Evolutionary conservation across 2,888 invertebrate species (phyloP).

Genomic region (Orchesellides sinensis): DNA sequence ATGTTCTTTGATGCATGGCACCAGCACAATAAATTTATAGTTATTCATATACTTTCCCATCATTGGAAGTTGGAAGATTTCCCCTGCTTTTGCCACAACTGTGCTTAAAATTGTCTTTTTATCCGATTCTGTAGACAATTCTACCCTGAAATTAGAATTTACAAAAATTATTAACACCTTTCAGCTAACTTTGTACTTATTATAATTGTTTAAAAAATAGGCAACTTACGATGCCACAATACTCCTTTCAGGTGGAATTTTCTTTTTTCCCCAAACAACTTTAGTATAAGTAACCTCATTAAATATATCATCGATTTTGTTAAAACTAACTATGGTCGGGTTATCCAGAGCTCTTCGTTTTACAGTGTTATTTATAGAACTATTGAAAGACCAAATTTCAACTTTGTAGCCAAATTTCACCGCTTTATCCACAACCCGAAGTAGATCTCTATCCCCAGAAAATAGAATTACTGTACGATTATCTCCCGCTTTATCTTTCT

Average conservation of each 20-base stretch:
- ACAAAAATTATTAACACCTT: background rate
- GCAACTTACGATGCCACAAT: constrained; percentile 47
- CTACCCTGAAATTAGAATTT: too few relatives aligned
- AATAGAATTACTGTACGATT: constrained; percentile 63
- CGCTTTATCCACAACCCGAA: constrained; percentile 65
- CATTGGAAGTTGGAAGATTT: constrained; percentile 47
- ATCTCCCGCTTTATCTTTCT: constrained; percentile 29
- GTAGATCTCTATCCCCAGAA: constrained; percentile 68
- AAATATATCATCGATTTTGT: constrained; percentile 60
- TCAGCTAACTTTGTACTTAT: background rate
- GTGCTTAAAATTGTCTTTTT: constrained; percentile 13
- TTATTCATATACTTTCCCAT: constrained; percentile 57
- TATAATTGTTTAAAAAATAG: background rate
- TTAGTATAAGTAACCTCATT: constrained; percentile 60
- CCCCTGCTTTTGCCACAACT: constrained; percentile 48
- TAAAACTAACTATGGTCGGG: constrained; percentile 19
- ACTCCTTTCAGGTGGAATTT: constrained; percentile 59
- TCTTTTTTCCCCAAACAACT: constrained; percentile 52
- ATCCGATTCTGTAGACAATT: constrained; percentile 12
- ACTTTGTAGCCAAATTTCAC: constrained; percentile 62
- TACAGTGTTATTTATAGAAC: constrained; percentile 47
- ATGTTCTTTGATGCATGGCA: constrained; percentile 52
- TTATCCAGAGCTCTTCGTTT: constrained; percentile 24
- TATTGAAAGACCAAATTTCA: constrained; percentile 69
- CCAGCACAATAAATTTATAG: constrained; percentile 40